Base-by-base conservation (phyloP, 1,140 invertebrate species). In the Brachionus paranguensis region DNA sequence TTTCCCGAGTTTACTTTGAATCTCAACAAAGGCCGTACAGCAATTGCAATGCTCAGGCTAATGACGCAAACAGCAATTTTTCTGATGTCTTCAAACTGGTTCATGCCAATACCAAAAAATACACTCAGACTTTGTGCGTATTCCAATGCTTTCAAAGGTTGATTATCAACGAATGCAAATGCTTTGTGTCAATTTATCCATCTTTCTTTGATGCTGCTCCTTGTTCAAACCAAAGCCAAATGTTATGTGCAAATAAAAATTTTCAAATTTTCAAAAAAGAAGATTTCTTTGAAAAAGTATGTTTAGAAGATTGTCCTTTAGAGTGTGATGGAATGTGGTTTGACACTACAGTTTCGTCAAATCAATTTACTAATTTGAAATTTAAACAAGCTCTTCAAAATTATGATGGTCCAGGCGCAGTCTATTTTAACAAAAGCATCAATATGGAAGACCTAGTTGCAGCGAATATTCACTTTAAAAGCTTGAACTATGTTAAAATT, bases 1-100 rank as follows among this genome's bases (percentile, higher is more conserved):
- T 79, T 12, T 41, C 24, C 33, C 29, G 78, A 12, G 17, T n/a
- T 17, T 60, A 55, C 24, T 53, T 12, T 17, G 24, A 11, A 7
- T 50, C n/a, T 41, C n/a, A 60, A 17, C 45, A 6, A 41, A 79
- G 55, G n/a, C 78, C 78, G 5, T 79, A 55, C 43, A 79, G 78
- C 43, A 10, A 41, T 37, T 79, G 78, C 29, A 50, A 50, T 55
- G 11, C 5, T 11, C 24, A 65, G 3, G 37, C 47, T 37, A 50
- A 79, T 41, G 43, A 53, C 3, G 8, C 2, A 6, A 43, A 47
- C 10, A 27, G 7, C 11, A 5, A 45, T 11, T 24, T 45, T 45
- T 74, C 70, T 10, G 70, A 74, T 5, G 20, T 74, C 2, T 74
- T 20, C 24, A 74, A 47, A 45, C 45, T 74, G 10, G 45, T 20